phyloP scores from a whole-genome alignment of 2,113 vertebrate genomes.

The Zapus hudsonius region DNA sequence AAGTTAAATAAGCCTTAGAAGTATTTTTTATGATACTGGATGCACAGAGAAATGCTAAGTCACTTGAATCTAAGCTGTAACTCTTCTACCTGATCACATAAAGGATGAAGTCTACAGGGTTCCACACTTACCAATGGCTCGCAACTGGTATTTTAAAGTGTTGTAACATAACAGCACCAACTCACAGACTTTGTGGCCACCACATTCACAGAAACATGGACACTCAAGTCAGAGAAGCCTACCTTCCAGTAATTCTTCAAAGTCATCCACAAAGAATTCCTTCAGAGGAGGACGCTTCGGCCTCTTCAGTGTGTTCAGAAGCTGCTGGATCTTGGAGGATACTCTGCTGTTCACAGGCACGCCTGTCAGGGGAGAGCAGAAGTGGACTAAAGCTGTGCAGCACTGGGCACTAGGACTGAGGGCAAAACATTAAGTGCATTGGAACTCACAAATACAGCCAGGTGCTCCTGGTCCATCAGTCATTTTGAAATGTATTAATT shows the following conservation, averaged over 20 bases:
- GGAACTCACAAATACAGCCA: not conserved
- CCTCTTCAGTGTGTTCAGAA: conserved; percentile 96
- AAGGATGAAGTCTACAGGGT: not conserved
- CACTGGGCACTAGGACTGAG: not conserved
- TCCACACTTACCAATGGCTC: not conserved
- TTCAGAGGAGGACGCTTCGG: conserved; percentile 95
- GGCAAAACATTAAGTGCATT: fast-evolving
- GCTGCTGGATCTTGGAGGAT: conserved; percentile 98
- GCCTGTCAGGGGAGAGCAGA: conserved; percentile 83
- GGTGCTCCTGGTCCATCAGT: not conserved
- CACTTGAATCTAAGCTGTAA: not conserved
- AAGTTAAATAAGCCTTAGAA: not conserved
- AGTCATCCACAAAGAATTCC: conserved; percentile 98
- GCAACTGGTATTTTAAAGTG: not conserved
- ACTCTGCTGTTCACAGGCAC: conserved; percentile 97
- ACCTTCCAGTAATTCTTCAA: conserved; percentile 97
- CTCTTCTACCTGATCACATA: not conserved
- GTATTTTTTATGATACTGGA: not conserved
- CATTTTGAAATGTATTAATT: not conserved
- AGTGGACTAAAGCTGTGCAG: not conserved
- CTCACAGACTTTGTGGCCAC: not conserved
- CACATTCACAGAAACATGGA: fast-evolving
- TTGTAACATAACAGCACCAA: fast-evolving
- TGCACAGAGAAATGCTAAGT: not conserved
- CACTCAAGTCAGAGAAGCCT: conserved; percentile 16